Percentiles rank a stretch among this genome's conserved stretches.
phyloP scores from a whole-genome alignment of 2,888 invertebrate genomes.

The Acrobasis consociella region DNA sequence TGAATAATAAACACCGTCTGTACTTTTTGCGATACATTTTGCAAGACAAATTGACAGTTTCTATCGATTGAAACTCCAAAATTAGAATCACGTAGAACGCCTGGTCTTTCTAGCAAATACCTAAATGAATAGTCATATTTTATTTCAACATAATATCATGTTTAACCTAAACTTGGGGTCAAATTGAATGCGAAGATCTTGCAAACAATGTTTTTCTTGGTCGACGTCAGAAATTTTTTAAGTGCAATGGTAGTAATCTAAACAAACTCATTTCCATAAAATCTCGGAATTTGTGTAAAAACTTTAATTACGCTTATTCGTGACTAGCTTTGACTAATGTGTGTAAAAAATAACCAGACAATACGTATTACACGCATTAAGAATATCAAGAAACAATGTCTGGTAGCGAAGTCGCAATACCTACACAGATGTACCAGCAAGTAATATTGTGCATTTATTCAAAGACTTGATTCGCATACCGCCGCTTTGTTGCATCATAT shows the following conservation, averaged over 20 bases:
- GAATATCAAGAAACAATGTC: background rate
- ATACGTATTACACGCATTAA: constrained; percentile 5
- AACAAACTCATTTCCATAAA: constrained; percentile 9
- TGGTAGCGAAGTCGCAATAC: constrained; percentile 1
- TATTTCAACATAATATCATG: constrained; percentile 1
- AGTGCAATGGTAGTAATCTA: background rate
- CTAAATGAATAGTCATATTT: background rate
- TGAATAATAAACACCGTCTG: constrained; percentile 14
- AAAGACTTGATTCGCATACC: constrained; percentile 21
- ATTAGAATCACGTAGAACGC: background rate
- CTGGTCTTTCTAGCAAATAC: background rate
- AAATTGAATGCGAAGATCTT: constrained; percentile 1
- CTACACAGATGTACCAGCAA: constrained; percentile 12
- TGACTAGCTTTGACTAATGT: constrained; percentile 1
- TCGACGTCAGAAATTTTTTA: background rate
- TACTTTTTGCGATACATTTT: background rate
- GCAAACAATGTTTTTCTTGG: background rate
- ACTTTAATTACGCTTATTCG: constrained; percentile 16
- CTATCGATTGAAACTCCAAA: background rate
- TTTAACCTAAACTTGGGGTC: background rate
- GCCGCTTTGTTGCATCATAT: constrained; percentile 19
- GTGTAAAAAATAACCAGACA: constrained; percentile 11
- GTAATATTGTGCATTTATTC: constrained; percentile 17
- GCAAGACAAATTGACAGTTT: background rate
- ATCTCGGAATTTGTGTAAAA: constrained; percentile 7